Evolutionary conservation across 2,113 vertebrate species (phyloP), one percentile per base, ranked within the genome.

Genomic region (Amblyopsis rosae): DNA sequence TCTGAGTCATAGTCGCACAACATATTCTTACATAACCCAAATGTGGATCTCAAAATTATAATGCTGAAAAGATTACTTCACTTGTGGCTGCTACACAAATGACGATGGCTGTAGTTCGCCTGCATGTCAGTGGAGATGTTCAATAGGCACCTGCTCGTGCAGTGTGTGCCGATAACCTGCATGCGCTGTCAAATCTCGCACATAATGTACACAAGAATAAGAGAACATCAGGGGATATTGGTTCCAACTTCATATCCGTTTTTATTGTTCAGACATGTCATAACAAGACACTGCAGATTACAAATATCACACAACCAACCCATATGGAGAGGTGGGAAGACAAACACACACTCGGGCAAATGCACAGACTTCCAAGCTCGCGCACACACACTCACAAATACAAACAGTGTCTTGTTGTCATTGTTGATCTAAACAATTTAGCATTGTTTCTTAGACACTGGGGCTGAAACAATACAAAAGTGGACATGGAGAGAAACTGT

Each of bases 191-290:
- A 5, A 41, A 5, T 41, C 35, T 41, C 6, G 0, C 35, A 41
- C 7, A 5, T 26, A 8, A 41, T 19, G 51, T 6, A 15, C 50
- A 62, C 32, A 73, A 61, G 68, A 77, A 78, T 67, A 41, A 76
- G 9, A 62, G 69, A 49, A 73, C 62, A 2, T 9, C 32, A 17
- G 32, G 69, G 60, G 72, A 80, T 79, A 80, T 79, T 80, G 67
- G 72, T 82, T 85, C 69, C 67, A 84, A 74, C 81, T 73, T 89
- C 80, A 85, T 84, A 75, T 88, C 86, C 86, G 71, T 78, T 84
- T 90, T 90, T 88, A 90, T 90, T 89, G 86, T 87, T 86, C 73
- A 88, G 83, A 84, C 76, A 76, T 82, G 82, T 76, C 86, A 80
- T 71, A 73, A 82, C 76, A 79, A 76, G 75, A 79, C 77, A 87